These are phyloP conservation scores for Microcebus griseorufus DNA, from an alignment of 2,113 vertebrate species.

Conservation along the genomic window DNA sequence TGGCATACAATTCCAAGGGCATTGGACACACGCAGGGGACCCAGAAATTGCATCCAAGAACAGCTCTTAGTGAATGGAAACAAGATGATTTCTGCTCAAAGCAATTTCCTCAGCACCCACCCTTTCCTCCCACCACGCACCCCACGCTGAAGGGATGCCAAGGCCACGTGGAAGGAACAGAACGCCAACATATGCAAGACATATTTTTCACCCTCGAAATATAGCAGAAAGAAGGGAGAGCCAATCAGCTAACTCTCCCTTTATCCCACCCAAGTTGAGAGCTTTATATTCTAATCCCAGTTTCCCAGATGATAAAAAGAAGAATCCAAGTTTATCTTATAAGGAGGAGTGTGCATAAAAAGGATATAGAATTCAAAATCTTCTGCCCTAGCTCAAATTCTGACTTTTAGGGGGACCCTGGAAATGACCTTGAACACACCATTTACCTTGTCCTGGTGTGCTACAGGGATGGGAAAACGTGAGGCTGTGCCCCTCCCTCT, in stretches of 20 bases:
- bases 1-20: slow-evolving; percentile 63
- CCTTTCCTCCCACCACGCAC: slow-evolving; percentile 65
- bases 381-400: neutral
- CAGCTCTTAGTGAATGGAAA: slow-evolving; percentile 74
- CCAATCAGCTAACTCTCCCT: neutral
- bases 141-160: slow-evolving; percentile 65
- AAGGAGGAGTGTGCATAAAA: neutral
- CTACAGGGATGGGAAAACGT: neutral
- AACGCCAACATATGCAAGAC: slow-evolving; percentile 50
- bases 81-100: slow-evolving; percentile 73
- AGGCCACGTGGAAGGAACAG: slow-evolving; percentile 48
- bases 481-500: neutral
- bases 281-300: neutral
- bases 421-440: neutral
- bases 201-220: slow-evolving; percentile 11
- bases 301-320: slow-evolving; percentile 1
- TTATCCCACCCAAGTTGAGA: slow-evolving; percentile 59
- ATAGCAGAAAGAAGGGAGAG: neutral
- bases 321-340: neutral
- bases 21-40: slow-evolving; percentile 61
- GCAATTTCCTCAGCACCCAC: slow-evolving; percentile 73
- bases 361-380: neutral
- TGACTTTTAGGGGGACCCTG: neutral
- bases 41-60: slow-evolving; percentile 50
- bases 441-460: neutral